Base-by-base conservation (phyloP, 2,113 vertebrate species). In the Tragelaphus strepsiceros region DNA sequence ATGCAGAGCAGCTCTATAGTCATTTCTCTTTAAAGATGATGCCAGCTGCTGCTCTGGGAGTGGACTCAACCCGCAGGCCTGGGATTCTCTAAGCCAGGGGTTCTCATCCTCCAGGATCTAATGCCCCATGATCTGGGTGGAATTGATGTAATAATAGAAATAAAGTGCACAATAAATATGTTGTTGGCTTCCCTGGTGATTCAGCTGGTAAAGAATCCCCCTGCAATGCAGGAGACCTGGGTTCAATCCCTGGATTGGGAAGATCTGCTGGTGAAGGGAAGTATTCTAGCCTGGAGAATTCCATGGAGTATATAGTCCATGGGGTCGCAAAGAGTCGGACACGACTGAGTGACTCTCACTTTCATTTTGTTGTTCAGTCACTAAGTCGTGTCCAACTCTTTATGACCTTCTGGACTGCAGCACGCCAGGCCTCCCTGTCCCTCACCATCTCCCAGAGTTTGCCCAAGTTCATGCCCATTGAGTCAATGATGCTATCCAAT, bases 11-110 rank as follows among this genome's bases (percentile, higher is more conserved):
- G 32, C 43, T 16, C 24, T 1, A 53, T 21, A 26, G 78, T 19
- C 88, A 87, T 62, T 84, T 95, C 54, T 54, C 84, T 53, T 96
- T 92, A 28, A 39, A 96, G 58, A 32, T 16, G 43, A 49, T 14
- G 14, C 6, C 56, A 22, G 54, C 74, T 35, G n/a, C 46, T 35
- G 28, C n/a, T 92, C 10, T 6, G 7, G 81, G 43, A 7, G 22
- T 19, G 24, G 59, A 80, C 51, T 89, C 15, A 46, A 26, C 26
- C 74, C 59, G 46, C 49, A 67, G 56, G 3, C 64, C 87, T 13
- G 5, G 19, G 54, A 78, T 56, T 88, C 93, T 74, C 46, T 49
- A 24, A 86, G 46, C 71, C 71, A 43, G 71, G 71, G 6, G 39
- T 77, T 43, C 71, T 26, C 71, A 77, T 71, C 71, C 71, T 77